Conservation (phyloP, 2,113 vertebrate genomes). For the Scatophagus argus region DNA sequence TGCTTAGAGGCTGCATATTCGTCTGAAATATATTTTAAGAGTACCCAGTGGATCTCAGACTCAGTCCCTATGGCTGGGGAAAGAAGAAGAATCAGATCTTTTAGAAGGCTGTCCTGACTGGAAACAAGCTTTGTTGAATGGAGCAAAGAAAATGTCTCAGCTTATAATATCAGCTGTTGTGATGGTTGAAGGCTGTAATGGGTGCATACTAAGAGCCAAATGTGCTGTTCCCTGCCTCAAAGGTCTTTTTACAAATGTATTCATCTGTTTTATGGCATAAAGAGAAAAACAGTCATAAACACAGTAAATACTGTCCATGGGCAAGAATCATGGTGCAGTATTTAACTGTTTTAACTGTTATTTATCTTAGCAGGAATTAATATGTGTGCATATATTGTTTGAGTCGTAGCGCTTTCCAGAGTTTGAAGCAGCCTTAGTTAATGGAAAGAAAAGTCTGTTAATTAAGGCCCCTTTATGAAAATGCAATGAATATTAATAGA, state of each 20-base stretch:
- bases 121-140: constrained; percentile 49
- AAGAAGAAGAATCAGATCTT: constrained; percentile 42
- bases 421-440: constrained; percentile 55
- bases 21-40: constrained; percentile 67
- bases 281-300: neutral
- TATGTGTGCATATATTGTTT: constrained; percentile 29
- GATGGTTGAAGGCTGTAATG: constrained; percentile 6
- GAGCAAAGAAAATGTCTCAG: constrained; percentile 44
- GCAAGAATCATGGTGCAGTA: neutral
- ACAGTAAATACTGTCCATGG: neutral
- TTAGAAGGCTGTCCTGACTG: constrained; percentile 22
- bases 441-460: constrained; percentile 71
- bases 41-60: constrained; percentile 43
- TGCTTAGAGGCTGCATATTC: constrained; percentile 53
- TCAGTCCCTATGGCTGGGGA: constrained; percentile 36
- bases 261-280: neutral
- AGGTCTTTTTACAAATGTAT: constrained; percentile 4
- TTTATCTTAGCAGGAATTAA: constrained; percentile 43
- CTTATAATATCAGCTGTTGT: constrained; percentile 44
- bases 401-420: constrained; percentile 25
- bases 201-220: neutral
- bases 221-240: constrained; percentile 4
- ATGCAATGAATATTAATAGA: constrained; percentile 75
- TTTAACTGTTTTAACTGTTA: constrained; percentile 15
- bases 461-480: constrained; percentile 76